A percentile compares a stretch with the other conserved stretches of the same genome.
phyloP scores from a whole-genome alignment of 2,888 invertebrate genomes.

The Apotomis capreana region DNA sequence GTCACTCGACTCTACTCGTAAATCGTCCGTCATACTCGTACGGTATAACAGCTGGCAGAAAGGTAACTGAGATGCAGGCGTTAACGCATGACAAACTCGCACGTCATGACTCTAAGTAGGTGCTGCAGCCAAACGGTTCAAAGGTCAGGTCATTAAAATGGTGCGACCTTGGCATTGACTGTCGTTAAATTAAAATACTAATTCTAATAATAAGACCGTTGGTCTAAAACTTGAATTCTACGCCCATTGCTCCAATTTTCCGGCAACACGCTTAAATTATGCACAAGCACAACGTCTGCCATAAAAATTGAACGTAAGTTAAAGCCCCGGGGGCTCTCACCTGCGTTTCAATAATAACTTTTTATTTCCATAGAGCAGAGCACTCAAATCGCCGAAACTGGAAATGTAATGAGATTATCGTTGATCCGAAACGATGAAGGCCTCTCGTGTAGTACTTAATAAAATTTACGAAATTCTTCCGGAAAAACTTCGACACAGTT shows the following conservation, averaged over 20 bases:
- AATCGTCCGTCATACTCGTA: too few relatives aligned
- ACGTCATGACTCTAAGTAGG: too few relatives aligned
- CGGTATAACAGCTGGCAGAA: too few relatives aligned
- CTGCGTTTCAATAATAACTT: slow-evolving; percentile 67
- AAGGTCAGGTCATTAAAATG: too few relatives aligned
- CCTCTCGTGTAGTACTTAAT: slow-evolving; percentile 65
- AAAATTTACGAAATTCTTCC: slow-evolving; percentile 64
- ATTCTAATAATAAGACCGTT: neutral
- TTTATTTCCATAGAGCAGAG: slow-evolving; percentile 64
- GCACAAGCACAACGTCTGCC: slow-evolving; percentile 27
- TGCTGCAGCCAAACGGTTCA: too few relatives aligned
- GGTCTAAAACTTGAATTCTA: slow-evolving; percentile 29
- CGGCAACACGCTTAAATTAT: slow-evolving; percentile 29
- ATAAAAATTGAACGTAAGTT: slow-evolving; percentile 26
- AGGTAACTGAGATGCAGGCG: too few relatives aligned
- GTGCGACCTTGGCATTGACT: too few relatives aligned
- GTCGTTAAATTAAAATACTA: too few relatives aligned
- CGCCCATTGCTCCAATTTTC: neutral
- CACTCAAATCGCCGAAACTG: slow-evolving; percentile 69
- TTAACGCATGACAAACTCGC: too few relatives aligned
- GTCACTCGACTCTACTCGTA: too few relatives aligned
- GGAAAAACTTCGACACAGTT: slow-evolving; percentile 49
- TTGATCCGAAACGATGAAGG: slow-evolving; percentile 72
- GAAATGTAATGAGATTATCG: slow-evolving; percentile 73
- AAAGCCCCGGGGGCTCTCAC: slow-evolving; percentile 50